These are phyloP conservation scores for Dasyprocta punctata DNA, from an alignment of 2,113 vertebrate species.

Conservation along the genomic window DNA sequence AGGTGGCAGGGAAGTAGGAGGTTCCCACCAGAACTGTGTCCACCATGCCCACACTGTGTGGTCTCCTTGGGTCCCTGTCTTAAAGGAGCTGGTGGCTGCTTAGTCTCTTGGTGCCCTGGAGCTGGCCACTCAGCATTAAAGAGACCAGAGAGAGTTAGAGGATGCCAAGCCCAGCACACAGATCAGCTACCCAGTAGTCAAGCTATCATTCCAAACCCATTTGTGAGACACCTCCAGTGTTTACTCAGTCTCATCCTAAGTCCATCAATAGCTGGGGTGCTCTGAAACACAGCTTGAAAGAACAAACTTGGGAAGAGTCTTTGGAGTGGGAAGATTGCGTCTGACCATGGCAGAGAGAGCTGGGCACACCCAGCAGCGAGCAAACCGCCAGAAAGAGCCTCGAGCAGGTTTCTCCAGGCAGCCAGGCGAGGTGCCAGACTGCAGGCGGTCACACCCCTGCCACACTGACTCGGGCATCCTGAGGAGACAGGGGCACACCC, in stretches of 20 bases:
- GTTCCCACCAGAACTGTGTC: not conserved
- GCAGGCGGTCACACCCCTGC: slow-evolving; percentile 28
- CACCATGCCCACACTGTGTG: not conserved
- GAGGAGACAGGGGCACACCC: slow-evolving; percentile 56
- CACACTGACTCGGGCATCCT: slow-evolving; percentile 62
- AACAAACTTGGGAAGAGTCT: not conserved
- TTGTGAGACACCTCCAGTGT: not conserved
- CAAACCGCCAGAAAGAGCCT: slow-evolving; percentile 18
- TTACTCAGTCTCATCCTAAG: not conserved
- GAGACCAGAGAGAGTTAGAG: not conserved
- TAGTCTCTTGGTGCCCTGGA: not conserved
- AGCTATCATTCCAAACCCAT: not conserved
- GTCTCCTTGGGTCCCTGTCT: not conserved
- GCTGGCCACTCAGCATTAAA: not conserved
- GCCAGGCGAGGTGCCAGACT: not conserved
- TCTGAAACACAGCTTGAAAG: not conserved
- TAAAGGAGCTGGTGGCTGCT: not conserved
- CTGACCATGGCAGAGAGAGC: not conserved
- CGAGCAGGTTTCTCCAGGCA: not conserved
- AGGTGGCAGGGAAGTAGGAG: not conserved
- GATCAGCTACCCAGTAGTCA: not conserved
- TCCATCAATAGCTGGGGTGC: not conserved
- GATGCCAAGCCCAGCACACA: not conserved
- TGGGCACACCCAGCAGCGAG: not conserved
- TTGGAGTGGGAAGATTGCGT: not conserved